A percentile compares a stretch with the other conserved stretches of the same genome.
Conservation (phyloP, 2,113 vertebrate genomes). For the Melanotaenia duboulayi region DNA sequence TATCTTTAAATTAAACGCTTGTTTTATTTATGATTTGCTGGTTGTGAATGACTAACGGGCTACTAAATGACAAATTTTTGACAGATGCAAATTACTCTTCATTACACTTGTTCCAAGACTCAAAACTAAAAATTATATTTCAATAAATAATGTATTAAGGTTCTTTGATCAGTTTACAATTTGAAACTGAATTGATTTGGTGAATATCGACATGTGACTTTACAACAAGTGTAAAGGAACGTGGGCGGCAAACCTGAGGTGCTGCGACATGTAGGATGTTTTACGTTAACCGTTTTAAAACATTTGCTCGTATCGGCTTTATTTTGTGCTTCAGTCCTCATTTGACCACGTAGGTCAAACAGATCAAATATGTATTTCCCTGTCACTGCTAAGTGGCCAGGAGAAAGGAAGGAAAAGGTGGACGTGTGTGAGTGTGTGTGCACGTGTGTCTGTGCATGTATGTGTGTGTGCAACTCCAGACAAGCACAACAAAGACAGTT, state of each 20-base stretch:
- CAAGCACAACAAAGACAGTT: slow-evolving; percentile 47
- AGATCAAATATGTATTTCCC: slow-evolving; percentile 35
- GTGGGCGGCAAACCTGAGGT: not conserved
- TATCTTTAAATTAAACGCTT: not conserved
- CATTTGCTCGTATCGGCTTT: slow-evolving; percentile 13
- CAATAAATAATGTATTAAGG: not conserved
- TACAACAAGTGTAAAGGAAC: not conserved
- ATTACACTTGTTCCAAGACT: not conserved
- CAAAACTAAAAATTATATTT: not conserved
- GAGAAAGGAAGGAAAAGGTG: slow-evolving; percentile 68
- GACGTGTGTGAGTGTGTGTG: slow-evolving; percentile 26
- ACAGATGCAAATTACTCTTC: not conserved
- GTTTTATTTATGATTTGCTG: not conserved
- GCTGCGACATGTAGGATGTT: not conserved
- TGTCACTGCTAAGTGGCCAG: slow-evolving; percentile 32
- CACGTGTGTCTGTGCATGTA: slow-evolving; percentile 28
- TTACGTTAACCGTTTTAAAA: slow-evolving; percentile 2
- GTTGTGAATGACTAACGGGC: not conserved
- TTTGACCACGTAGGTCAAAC: slow-evolving; percentile 51
- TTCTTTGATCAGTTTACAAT: not conserved
- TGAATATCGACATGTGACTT: slow-evolving; percentile 3
- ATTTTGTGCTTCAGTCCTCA: slow-evolving; percentile 19
- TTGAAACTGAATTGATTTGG: not conserved
- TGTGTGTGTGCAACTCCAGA: slow-evolving; percentile 23
- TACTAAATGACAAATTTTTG: not conserved